Percentiles rank a stretch among this genome's conserved stretches.
Evolutionary conservation across 2,113 vertebrate species (phyloP).

Genomic region (Pangasianodon hypophthalmus): DNA sequence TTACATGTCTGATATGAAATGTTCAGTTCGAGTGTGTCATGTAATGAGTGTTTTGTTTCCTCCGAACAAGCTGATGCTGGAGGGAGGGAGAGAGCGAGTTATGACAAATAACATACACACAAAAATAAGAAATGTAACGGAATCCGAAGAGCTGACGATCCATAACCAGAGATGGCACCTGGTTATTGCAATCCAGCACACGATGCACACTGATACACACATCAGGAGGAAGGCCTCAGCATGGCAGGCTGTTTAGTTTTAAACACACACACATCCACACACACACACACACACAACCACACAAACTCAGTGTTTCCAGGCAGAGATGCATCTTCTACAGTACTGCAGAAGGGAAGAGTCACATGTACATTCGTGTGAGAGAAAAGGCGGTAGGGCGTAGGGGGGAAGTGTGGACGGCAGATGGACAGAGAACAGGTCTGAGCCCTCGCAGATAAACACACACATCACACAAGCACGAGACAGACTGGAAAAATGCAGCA

Average conservation of each 20-base stretch:
- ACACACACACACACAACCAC: constrained; percentile 48
- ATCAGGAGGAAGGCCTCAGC: constrained; percentile 65
- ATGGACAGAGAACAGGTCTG: constrained; percentile 42
- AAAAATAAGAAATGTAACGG: constrained; percentile 31
- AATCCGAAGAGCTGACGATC: constrained; percentile 56
- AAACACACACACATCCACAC: constrained; percentile 62
- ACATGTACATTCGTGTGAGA: constrained; percentile 47
- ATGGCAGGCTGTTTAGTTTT: constrained; percentile 62
- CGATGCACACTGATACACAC: constrained; percentile 41
- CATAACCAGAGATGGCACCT: constrained; percentile 73
- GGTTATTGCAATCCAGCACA: constrained; percentile 67
- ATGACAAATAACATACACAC: constrained; percentile 58
- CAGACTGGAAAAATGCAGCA: constrained; percentile 76
- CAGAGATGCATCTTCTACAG: constrained; percentile 70
- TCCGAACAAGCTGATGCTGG: constrained; percentile 73
- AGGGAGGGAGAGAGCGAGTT: constrained; percentile 71
- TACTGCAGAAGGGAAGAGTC: constrained; percentile 67
- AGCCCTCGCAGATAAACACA: constrained; percentile 46
- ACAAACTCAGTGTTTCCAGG: constrained; percentile 63
- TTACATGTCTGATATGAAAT: constrained; percentile 67
- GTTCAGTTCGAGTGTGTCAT: constrained; percentile 65
- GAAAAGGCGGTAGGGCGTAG: constrained; percentile 37
- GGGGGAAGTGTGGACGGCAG: constrained; percentile 39
- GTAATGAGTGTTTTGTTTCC: constrained; percentile 64
- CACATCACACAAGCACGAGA: constrained; percentile 67